Evolutionary conservation across 1,140 invertebrate genomes (phyloP), one percentile per base, ranked within the genome.

Genomic region (Diorhabda sublineata): DNA sequence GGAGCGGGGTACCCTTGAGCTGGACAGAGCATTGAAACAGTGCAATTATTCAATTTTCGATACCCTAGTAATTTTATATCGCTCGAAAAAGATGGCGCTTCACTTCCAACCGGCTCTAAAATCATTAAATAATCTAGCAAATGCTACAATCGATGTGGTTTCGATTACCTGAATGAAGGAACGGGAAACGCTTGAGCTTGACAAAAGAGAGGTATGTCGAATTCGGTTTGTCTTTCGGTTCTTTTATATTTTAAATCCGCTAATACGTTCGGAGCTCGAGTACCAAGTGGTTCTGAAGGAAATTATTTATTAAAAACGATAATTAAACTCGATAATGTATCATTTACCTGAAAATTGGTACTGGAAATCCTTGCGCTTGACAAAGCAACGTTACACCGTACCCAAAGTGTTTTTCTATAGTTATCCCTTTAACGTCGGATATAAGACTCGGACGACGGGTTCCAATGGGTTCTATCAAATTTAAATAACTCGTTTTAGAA

Each of bases 331-430:
- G 8, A 42, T 5, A 8, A 47, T 56, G 26, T 2, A 2, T 26
- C 26, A 64, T 52, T 73, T 74, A 75, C 74, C 74, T 75, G 66
- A 75, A 73, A 41, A 70, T 66, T 44, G 74, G 91, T 81, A 89
- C 86, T 66, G 91, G 91, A 82, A 87, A 90, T 74, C 88, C 90
- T 83, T 91, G 90, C 67, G 90, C 90, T 81, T 91, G 88, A 78
- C 90, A 92, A 69, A 90, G 81, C 60, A 91, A 78, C 26, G 85
- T 84, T 79, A 91, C 87, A 73, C 81, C 75, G 47, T 71, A 61
- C 9, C 73, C 67, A 26, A 69, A 61, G 8, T 68, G 67, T 67
- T 79, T 77, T 64, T 75, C 72, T 52, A 80, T 76, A 3, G 76
- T 83, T 43, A 82, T 85, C 72, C 83, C 81, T 79, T 86, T 85